A percentile compares a stretch with the other conserved stretches of the same genome.
Evolutionary conservation across 2,797 vertebrate species (phyloP).

Genomic region (Netta rufina): DNA sequence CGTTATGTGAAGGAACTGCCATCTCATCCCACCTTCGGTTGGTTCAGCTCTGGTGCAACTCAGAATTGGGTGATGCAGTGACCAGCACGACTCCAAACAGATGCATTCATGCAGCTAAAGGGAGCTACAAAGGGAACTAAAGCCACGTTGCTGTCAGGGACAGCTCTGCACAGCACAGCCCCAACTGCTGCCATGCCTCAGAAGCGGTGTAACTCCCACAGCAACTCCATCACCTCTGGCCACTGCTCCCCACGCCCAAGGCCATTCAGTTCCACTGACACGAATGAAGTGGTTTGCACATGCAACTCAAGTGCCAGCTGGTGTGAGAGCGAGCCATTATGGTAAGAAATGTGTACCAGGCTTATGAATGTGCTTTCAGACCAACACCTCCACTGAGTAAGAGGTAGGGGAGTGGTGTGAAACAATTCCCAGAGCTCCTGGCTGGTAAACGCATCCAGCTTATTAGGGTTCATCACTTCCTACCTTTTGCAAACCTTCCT

Average conservation of each 20-base stretch:
- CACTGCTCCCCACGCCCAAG: rapidly evolving
- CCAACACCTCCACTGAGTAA: background rate
- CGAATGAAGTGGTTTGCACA: background rate
- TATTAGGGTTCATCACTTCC: rapidly evolving
- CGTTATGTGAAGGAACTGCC: background rate
- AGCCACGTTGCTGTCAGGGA: background rate
- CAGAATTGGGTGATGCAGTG: background rate
- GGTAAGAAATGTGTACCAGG: background rate
- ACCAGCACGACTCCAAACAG: background rate
- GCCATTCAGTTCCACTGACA: background rate
- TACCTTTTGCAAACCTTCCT: background rate
- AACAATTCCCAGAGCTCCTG: background rate
- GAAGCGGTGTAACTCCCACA: background rate
- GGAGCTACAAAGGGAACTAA: background rate
- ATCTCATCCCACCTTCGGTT: background rate
- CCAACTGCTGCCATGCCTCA: background rate
- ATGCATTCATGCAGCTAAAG: rapidly evolving
- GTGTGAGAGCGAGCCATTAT: background rate
- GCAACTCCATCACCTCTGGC: background rate
- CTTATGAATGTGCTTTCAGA: background rate
- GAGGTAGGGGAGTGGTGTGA: background rate
- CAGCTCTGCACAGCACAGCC: background rate
- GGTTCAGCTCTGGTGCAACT: background rate
- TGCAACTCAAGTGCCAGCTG: background rate
- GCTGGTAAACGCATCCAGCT: background rate